Conservation (phyloP, 2,113 vertebrate species). For the Steatornis caripensis region DNA sequence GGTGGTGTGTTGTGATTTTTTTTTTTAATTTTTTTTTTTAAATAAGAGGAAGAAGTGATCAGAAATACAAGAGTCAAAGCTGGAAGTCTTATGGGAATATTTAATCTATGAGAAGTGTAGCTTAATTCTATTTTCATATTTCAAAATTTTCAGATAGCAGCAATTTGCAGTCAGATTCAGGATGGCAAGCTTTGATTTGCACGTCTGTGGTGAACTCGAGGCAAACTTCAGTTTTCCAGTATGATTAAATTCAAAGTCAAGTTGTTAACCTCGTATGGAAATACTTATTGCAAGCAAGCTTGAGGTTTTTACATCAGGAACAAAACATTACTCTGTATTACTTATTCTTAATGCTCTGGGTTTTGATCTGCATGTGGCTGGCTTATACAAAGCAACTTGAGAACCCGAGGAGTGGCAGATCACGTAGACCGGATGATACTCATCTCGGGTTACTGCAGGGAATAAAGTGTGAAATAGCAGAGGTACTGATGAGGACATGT, state of each 20-base stretch:
- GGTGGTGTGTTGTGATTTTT: neutral
- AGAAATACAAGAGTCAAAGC: neutral
- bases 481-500: neutral
- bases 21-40: neutral
- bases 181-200: neutral
- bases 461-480: conserved; percentile 42
- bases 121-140: neutral
- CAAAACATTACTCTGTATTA: neutral
- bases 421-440: conserved; percentile 3
- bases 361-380: neutral
- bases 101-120: neutral
- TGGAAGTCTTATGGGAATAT: neutral
- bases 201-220: neutral
- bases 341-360: neutral
- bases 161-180: neutral
- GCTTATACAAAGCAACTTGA: neutral
- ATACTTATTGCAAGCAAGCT: neutral
- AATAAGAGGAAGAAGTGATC: neutral
- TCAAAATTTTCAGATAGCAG: neutral
- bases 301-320: neutral
- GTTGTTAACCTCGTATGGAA: neutral
- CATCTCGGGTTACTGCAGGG: neutral
- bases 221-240: neutral
- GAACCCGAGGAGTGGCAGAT: neutral
- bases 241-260: neutral